phyloP scores from a whole-genome alignment of 2,888 invertebrate species.

The Tribolium freemani region DNA sequence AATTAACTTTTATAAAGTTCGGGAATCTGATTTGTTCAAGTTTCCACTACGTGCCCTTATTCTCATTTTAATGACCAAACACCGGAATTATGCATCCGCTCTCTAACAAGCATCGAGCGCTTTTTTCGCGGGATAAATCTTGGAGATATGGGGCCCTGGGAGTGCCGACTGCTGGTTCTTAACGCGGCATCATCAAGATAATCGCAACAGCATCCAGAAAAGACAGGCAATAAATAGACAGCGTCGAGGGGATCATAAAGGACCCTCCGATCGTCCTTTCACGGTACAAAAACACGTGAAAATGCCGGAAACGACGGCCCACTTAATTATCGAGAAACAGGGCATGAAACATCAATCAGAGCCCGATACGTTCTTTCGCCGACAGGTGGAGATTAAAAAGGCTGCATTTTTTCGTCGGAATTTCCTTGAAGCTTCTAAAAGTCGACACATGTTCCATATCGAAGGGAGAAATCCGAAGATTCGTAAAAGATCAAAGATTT shows the following conservation, averaged over 20 bases:
- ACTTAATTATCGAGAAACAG: constrained; percentile 23
- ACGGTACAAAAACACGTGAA: constrained; percentile 26
- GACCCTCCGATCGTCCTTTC: constrained; percentile 1
- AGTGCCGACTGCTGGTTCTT: constrained; percentile 10
- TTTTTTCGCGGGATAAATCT: neutral
- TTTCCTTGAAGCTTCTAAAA: constrained; percentile 1
- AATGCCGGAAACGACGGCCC: constrained; percentile 26
- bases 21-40: constrained; percentile 53
- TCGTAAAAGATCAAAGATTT: constrained; percentile 21
- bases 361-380: neutral
- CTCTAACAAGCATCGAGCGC: neutral
- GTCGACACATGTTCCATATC: constrained; percentile 9
- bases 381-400: constrained; percentile 11
- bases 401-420: neutral
- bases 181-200: constrained; percentile 18
- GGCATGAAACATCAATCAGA: neutral
- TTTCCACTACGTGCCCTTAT: constrained; percentile 44
- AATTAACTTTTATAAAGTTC: constrained; percentile 54
- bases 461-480: constrained; percentile 2
- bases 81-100: constrained; percentile 3
- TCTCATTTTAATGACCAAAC: constrained; percentile 45
- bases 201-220: constrained; percentile 13
- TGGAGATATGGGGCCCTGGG: neutral
- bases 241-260: constrained; percentile 12
- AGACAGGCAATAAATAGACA: constrained; percentile 33